Evolutionary conservation across 1,140 invertebrate genomes (phyloP).

Genomic region (Acromyrmex heyeri): DNA sequence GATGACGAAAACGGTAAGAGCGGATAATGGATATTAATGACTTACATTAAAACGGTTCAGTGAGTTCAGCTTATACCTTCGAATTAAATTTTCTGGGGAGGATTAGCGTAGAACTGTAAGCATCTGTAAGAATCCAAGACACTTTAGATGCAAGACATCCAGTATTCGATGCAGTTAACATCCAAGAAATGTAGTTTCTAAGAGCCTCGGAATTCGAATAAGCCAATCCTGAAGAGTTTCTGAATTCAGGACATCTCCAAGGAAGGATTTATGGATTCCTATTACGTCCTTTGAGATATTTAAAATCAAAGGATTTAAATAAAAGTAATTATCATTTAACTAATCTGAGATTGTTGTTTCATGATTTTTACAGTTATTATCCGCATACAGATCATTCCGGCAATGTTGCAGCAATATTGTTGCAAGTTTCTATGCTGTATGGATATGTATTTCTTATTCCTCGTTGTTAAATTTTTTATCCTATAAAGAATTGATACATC

Average conservation of each 20-base stretch:
- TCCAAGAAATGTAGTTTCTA: constrained; percentile 3
- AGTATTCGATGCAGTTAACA: constrained; percentile 37
- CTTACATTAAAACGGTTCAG: constrained; percentile 7
- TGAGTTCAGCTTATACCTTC: background rate
- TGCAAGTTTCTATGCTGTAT: too few relatives aligned
- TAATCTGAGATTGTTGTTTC: background rate
- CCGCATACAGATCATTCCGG: too few relatives aligned
- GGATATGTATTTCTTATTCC: background rate
- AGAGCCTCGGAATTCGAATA: background rate
- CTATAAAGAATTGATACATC: background rate
- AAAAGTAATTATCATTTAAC: background rate
- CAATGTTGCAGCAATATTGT: too few relatives aligned
- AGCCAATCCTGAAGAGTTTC: background rate
- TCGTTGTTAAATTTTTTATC: background rate
- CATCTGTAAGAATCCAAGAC: background rate
- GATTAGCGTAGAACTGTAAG: background rate
- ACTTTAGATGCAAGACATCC: constrained; percentile 10
- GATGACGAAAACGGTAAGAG: constrained; percentile 6
- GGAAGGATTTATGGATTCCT: background rate
- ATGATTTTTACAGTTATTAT: background rate
- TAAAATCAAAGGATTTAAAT: background rate
- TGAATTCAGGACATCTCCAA: background rate
- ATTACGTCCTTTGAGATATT: background rate
- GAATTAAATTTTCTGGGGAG: constrained; percentile 11
- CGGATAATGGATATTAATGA: constrained; percentile 33